These are phyloP conservation scores for Halcyon leucocephala DNA, from an alignment of 2,797 vertebrate genomes.

Conservation along the genomic window DNA sequence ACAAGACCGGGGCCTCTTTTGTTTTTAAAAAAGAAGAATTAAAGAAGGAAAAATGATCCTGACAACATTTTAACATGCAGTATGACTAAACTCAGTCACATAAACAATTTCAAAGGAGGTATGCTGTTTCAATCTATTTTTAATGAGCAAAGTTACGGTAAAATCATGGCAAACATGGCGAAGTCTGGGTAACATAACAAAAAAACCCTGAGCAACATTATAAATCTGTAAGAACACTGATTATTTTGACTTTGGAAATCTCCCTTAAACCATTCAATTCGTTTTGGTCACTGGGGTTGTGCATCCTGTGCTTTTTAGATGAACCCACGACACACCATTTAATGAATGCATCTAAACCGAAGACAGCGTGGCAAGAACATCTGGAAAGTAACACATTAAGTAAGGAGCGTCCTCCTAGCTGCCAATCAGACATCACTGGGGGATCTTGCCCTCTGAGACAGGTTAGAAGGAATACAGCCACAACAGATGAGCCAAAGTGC, in stretches of 20 bases:
- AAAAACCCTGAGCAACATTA: slow-evolving; percentile 60
- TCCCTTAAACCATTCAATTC: slow-evolving; percentile 58
- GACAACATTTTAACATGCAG: slow-evolving; percentile 20
- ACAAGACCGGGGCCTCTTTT: not conserved
- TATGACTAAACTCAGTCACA: slow-evolving; percentile 25
- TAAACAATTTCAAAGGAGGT: slow-evolving; percentile 36
- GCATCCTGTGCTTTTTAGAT: slow-evolving; percentile 35
- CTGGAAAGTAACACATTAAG: slow-evolving; percentile 27
- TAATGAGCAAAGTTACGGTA: slow-evolving; percentile 24
- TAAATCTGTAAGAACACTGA: slow-evolving; percentile 64
- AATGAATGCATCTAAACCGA: slow-evolving; percentile 34
- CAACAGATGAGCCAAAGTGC: slow-evolving; percentile 96
- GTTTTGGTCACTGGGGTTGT: slow-evolving; percentile 55
- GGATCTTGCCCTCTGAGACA: slow-evolving; percentile 91
- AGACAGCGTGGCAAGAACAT: not conserved
- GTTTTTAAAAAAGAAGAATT: not conserved
- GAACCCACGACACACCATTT: slow-evolving; percentile 31
- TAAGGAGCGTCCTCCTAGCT: not conserved
- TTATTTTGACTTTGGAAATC: slow-evolving; percentile 61
- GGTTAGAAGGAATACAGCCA: slow-evolving; percentile 89
- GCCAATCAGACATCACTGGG: slow-evolving; percentile 93
- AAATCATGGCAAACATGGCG: slow-evolving; percentile 38
- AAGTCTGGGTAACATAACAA: slow-evolving; percentile 32
- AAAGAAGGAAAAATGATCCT: not conserved
- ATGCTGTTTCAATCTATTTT: slow-evolving; percentile 16